Percentiles rank a stretch among this genome's conserved stretches.
Conservation (phyloP, 2,797 vertebrate genomes). For the Spinus olivaceus region DNA sequence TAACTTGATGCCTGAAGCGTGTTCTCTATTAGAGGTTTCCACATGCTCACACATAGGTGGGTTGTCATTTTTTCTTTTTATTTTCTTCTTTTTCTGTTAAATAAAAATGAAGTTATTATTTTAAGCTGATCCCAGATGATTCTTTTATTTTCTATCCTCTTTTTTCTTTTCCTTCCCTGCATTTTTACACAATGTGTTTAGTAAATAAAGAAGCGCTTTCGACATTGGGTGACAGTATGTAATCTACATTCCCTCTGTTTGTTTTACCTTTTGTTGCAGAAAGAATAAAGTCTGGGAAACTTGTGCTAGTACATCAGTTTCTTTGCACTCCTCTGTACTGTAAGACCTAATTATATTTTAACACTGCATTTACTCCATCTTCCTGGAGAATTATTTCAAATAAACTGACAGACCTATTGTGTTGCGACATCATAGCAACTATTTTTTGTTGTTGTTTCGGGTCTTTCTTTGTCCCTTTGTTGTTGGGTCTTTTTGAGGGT, state of each 20-base stretch:
- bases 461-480: not conserved
- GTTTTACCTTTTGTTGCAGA: slow-evolving; percentile 67
- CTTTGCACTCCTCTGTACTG: slow-evolving; percentile 53
- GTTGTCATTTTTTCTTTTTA: slow-evolving; percentile 5
- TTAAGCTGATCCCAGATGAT: slow-evolving; percentile 44
- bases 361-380: slow-evolving; percentile 70
- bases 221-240: slow-evolving; percentile 44
- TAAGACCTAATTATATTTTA: slow-evolving; percentile 80
- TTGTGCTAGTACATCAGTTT: slow-evolving; percentile 55
- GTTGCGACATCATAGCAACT: slow-evolving; percentile 61
- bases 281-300: slow-evolving; percentile 65
- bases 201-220: slow-evolving; percentile 36
- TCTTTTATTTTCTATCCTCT: slow-evolving; percentile 9
- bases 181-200: slow-evolving; percentile 46
- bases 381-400: slow-evolving; percentile 73
- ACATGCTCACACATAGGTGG: not conserved
- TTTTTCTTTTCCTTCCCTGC: not conserved
- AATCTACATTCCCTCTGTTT: slow-evolving; percentile 54
- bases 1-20: slow-evolving; percentile 24
- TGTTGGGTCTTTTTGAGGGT: not conserved
- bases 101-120: slow-evolving; percentile 56
- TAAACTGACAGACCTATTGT: slow-evolving; percentile 73
- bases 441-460: not conserved
- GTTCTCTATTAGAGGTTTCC: slow-evolving; percentile 24
- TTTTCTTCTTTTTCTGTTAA: not conserved